Percentiles rank a stretch among this genome's conserved stretches.
phyloP scores from a whole-genome alignment of 1,140 invertebrate genomes.

The Pogonognathellus flavescens region DNA sequence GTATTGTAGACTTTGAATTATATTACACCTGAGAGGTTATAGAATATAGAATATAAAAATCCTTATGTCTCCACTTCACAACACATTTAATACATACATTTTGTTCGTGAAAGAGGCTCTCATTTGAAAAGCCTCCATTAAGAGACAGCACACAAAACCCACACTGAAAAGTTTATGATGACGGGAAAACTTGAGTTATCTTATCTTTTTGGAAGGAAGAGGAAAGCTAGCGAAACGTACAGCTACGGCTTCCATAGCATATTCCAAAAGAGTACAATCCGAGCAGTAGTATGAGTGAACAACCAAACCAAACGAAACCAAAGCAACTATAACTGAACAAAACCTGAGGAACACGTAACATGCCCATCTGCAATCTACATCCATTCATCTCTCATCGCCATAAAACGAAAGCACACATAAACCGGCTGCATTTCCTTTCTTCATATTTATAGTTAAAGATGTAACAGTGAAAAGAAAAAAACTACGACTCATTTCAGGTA shows the following conservation, averaged over 20 bases:
- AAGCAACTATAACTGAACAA: not conserved
- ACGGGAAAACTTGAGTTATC: conserved; percentile 44
- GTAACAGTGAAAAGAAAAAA: not conserved
- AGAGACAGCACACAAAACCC: conserved; percentile 10
- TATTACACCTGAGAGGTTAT: too few relatives aligned
- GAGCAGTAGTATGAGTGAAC: not conserved
- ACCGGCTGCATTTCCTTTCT: conserved; percentile 10
- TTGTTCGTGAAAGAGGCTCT: not conserved
- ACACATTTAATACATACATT: too few relatives aligned
- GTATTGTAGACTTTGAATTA: too few relatives aligned
- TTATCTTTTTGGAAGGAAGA: conserved; percentile 27
- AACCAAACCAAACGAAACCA: conserved; percentile 24
- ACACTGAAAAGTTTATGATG: conserved; percentile 35
- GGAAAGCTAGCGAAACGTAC: not conserved
- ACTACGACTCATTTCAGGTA: not conserved
- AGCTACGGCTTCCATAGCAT: not conserved
- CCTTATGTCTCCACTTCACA: too few relatives aligned
- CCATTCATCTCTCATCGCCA: conserved; percentile 41
- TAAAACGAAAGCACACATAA: conserved; percentile 35
- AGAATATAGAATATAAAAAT: too few relatives aligned
- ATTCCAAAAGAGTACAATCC: not conserved
- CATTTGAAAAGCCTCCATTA: conserved; percentile 43
- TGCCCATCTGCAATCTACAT: conserved; percentile 32
- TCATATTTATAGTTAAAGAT: not conserved
- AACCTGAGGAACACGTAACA: conserved; percentile 21